phyloP scores from a whole-genome alignment of 2,888 invertebrate genomes.

The Cataglyphis cursor region DNA sequence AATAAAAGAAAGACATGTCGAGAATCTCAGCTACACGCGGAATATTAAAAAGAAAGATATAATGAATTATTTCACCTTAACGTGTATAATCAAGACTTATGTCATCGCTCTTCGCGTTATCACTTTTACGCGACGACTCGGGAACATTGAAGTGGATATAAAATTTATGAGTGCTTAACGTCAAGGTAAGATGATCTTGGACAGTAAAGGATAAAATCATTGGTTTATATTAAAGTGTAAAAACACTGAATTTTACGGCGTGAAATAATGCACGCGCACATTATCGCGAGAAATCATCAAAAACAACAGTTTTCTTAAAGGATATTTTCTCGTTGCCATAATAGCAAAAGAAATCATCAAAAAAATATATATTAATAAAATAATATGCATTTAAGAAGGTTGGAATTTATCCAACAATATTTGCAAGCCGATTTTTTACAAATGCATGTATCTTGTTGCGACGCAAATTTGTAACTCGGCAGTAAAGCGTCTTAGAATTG shows the following conservation, averaged over 20 bases:
- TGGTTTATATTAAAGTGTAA: constrained; percentile 19
- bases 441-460: not conserved
- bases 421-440: not conserved
- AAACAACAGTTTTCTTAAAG: not conserved
- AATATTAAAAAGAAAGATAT: not conserved
- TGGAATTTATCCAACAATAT: not conserved
- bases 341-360: not conserved
- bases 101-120: constrained; percentile 1
- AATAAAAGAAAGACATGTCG: not conserved
- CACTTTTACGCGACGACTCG: not conserved
- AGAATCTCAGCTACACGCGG: not conserved
- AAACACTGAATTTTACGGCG: not conserved
- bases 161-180: constrained; percentile 46
- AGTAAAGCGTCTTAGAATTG: not conserved
- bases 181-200: constrained; percentile 29
- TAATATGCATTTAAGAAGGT: not conserved
- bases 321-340: not conserved
- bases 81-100: not conserved
- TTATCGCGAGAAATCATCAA: not conserved
- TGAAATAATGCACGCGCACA: not conserved
- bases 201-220: constrained; percentile 17
- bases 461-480: not conserved
- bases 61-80: constrained; percentile 10
- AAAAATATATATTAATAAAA: not conserved
- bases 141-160: constrained; percentile 6